Percentiles rank a stretch among this genome's conserved stretches.
phyloP scores from a whole-genome alignment of 2,797 vertebrate genomes.

The Loris lydekkerianus region DNA sequence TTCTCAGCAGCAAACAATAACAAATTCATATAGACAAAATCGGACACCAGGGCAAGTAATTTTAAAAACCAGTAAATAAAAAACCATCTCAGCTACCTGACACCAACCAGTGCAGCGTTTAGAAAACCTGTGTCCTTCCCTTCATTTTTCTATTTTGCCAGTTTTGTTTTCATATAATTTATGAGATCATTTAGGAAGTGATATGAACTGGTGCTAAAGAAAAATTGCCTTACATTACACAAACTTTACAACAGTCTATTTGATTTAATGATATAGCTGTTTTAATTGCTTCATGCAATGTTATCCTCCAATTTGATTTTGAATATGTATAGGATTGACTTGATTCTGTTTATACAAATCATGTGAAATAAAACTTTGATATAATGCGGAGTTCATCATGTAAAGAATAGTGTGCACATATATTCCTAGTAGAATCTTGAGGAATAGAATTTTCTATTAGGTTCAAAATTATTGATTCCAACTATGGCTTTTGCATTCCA shows the following conservation, averaged over 20 bases:
- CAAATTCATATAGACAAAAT: not conserved
- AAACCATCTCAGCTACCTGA: not conserved
- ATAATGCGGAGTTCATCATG: not conserved
- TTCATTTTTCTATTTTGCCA: conserved; percentile 26
- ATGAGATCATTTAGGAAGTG: not conserved
- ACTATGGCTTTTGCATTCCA: not conserved
- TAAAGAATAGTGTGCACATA: not conserved
- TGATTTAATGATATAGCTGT: not conserved
- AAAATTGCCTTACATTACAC: not conserved
- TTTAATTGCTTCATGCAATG: conserved; percentile 11
- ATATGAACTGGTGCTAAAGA: not conserved
- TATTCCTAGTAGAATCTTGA: not conserved
- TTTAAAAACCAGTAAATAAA: conserved; percentile 3
- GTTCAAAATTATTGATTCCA: conserved; percentile 6
- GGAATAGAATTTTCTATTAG: conserved; percentile 7
- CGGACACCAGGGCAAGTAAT: not conserved
- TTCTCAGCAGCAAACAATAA: not conserved
- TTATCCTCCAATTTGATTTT: conserved; percentile 44
- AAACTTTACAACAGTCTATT: not conserved
- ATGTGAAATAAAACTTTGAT: conserved; percentile 19
- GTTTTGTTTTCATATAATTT: conserved; percentile 21
- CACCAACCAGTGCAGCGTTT: not conserved
- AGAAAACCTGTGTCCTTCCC: not conserved
- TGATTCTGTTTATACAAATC: not conserved
- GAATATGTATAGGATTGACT: not conserved